Evolutionary conservation across 2,113 vertebrate genomes (phyloP), one percentile per base, ranked within the genome.

Genomic region (Notothenia rossii): DNA sequence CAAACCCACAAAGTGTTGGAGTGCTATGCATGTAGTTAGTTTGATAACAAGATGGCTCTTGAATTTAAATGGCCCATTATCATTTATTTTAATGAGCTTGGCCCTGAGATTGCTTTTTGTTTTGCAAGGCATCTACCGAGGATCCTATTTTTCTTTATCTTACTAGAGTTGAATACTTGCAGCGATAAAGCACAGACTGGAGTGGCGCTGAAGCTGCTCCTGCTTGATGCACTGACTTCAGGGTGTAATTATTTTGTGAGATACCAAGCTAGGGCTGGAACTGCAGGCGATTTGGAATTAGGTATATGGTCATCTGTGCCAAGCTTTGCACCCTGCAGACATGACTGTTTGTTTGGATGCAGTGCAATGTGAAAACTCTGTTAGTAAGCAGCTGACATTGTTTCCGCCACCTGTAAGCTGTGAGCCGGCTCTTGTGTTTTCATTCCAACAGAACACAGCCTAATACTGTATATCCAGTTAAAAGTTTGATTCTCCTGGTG

Each of bases 241-340:
- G 93, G 92, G 90, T 91, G 83, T 93, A 94, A 94, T 94, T 94
- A 94, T 93, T 91, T 91, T 75, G 82, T 84, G 80, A 79, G 87
- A 89, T 89, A 93, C 92, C 88, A 86, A 79, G 83, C 88, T 75
- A 74, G 67, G 87, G 83, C 84, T 90, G 85, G 86, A 90, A 91
- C 90, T 93, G 89, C 77, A 82, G 79, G 82, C 62, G 59, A 82
- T 76, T 86, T 76, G 78, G 84, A 92, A 88, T 90, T 86, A 80
- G 76, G 85, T 82, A 79, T 72, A 73, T 67, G 86, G 79, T 82
- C 86, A 82, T 88, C 82, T 66, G 46, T 83, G 88, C 84, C 82
- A 86, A 82, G 79, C 55, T 65, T 69, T 74, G 62, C 63, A 51
- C 62, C 84, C 83, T 58, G 84, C 83, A 79, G 89, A 89, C 71